Evolutionary conservation across 2,888 invertebrate genomes (phyloP), one percentile per base, ranked within the genome.

Genomic region (Drosophila yooni): DNA sequence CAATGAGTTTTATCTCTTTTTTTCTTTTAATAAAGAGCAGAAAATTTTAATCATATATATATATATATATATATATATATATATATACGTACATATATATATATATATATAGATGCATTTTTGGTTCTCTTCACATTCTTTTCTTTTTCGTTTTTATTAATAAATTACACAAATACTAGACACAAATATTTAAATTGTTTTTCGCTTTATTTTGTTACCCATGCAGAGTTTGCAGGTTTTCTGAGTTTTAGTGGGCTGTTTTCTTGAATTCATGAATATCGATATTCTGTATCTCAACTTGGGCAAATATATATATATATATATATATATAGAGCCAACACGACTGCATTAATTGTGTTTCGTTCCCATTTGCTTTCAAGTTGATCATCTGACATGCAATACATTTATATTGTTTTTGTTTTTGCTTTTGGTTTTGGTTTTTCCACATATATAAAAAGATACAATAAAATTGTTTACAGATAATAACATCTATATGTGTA

Each of bases 81-180:
- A 56, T 34, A 21, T 57, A 21, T 62, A 15, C 6, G 21, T 25
- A 10, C 60, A 53, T 21, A 2, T 61, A 57, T 48, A 76, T 63
- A 48, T 63, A 25, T 69, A 66, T 63, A 60, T 31, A 15, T 59
- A 58, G 31, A 77, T 64, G 52, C 33, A 74, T 66, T 70, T 70
- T 79, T 78, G 52, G 62, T 69, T 62, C 56, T 52, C 62, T 76
- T 74, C 54, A 67, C 67, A 67, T 54, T 56, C 18, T 2, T 25
- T 25, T 25, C 8, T 34, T 34, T 18, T 54, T 18, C 18, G 15
- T 18, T 36, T 25, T 54, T 36, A 36, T 10, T 54, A 36, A 51
- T 63, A 48, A 36, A 76, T 66, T 71, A 75, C 64, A 70, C 51
- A 66, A 58, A 66, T 33, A 53, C 36, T 54, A 46, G 53, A 62